A percentile compares a stretch with the other conserved stretches of the same genome.
Conservation (phyloP, 2,113 vertebrate species). For the Rhagologus leucostigma region DNA sequence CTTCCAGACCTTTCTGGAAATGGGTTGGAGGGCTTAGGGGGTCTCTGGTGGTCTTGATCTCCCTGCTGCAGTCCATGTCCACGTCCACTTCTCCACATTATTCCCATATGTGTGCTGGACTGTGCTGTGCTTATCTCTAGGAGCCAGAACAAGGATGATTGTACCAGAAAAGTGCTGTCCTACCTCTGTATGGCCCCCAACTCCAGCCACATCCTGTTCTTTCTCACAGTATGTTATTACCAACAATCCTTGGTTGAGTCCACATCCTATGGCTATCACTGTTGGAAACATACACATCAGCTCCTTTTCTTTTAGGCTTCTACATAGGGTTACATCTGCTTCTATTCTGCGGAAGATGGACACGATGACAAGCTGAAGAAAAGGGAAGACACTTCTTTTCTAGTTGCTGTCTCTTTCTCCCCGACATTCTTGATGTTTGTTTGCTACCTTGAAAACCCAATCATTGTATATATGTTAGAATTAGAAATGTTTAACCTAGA, state of each 20-base stretch:
- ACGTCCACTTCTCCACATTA: neutral
- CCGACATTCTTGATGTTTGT: neutral
- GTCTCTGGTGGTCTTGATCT: neutral
- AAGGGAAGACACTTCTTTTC: neutral
- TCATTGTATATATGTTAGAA: neutral
- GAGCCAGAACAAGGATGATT: neutral
- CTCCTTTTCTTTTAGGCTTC: neutral
- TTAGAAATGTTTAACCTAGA: neutral
- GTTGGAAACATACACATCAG: neutral
- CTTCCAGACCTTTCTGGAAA: neutral
- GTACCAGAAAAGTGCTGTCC: neutral
- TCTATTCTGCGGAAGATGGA: neutral
- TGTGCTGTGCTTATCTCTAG: neutral
- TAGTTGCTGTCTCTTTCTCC: neutral
- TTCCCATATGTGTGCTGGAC: neutral
- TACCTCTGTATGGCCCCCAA: neutral
- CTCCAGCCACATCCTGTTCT: neutral
- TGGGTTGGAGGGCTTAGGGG: neutral
- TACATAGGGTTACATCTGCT: neutral
- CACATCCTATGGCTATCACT: neutral
- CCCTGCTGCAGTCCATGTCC: neutral
- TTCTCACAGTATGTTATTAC: neutral
- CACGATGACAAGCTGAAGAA: neutral
- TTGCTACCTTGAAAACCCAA: neutral
- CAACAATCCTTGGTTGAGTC: neutral